Base-by-base conservation (phyloP, 2,888 invertebrate species). In the Labia minor region DNA sequence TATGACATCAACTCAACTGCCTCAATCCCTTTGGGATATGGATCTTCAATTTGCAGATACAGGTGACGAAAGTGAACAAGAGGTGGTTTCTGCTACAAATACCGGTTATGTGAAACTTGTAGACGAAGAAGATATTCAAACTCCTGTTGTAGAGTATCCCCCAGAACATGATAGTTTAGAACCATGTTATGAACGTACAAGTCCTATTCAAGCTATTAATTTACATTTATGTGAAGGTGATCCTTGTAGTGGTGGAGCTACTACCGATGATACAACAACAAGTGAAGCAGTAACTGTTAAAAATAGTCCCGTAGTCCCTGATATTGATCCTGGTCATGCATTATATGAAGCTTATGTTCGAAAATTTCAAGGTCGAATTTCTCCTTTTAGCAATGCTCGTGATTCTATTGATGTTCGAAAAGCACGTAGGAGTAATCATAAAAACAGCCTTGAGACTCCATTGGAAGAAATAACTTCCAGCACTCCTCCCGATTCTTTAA, bases 41-140 rank as follows among this genome's bases (percentile, higher is more conserved):
- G 90, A 90, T 74, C 88, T 92, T 71, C 91, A 91, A 74, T 93
- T 88, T 74, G 92, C 90, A 81, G 93, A 93, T 74, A 90, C 90
- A 0, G 91, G 90, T 0, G 90, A 88, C 0, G 90, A 89, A 74
- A 89, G 71, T 61, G 72, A 72, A 6, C 72, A 88, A n/a, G 84
- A 87, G 16, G 49, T 49, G 49, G 49, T 49, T 16, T 49, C 49
- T 4, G 49, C 49, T n/a, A 49, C 49, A 69, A 87, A 87, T 75
- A 82, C 85, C 19, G 87, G 87, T 0, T 88, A 87, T 72, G 80
- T 86, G 62, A 82, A 86, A 72, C 86, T 87, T 72, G 85, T 86
- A 6, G 69, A 76, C 37, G 77, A 78, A 33, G 75, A 77, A 21
- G 78, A 78, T 66, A 72, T 76, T 61, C 78, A 78, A 69, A 81